These are phyloP conservation scores for Phyllotis vaccarum DNA, from an alignment of 2,797 vertebrate species.

Conservation along the genomic window DNA sequence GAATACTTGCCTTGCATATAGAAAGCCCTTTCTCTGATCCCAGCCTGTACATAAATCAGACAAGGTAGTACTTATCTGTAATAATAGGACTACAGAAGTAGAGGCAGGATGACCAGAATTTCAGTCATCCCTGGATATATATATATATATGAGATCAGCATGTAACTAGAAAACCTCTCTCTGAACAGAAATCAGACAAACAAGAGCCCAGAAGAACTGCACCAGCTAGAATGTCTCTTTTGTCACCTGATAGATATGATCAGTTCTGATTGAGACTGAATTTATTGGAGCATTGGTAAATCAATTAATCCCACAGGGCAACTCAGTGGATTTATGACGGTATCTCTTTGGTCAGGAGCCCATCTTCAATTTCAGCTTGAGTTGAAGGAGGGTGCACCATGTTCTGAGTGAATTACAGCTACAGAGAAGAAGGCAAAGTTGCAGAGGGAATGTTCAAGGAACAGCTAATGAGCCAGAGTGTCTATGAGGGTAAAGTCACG, in stretches of 20 bases:
- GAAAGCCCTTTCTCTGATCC: background rate
- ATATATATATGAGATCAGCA: background rate
- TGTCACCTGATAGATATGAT: background rate
- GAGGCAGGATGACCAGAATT: background rate
- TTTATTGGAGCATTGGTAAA: slow-evolving; percentile 10
- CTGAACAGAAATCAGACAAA: background rate
- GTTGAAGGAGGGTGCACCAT: slow-evolving; percentile 65
- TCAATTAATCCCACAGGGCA: background rate
- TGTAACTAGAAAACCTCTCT: background rate
- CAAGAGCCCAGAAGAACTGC: background rate
- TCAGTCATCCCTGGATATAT: background rate
- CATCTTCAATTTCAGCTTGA: slow-evolving; percentile 16
- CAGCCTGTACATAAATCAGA: background rate
- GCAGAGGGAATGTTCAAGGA: background rate
- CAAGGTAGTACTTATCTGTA: background rate
- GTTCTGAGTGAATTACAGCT: slow-evolving; percentile 69
- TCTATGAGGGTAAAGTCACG: slow-evolving; percentile 85
- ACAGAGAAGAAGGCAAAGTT: background rate
- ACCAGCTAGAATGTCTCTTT: background rate
- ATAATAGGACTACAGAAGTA: background rate
- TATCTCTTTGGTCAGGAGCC: background rate
- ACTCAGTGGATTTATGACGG: slow-evolving; percentile 1
- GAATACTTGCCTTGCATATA: background rate
- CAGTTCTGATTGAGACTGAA: background rate
- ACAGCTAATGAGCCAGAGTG: slow-evolving; percentile 74